Evolutionary conservation across 1,140 invertebrate species (phyloP), one percentile per base, ranked within the genome.

Genomic region (Drosophila ogumai): DNA sequence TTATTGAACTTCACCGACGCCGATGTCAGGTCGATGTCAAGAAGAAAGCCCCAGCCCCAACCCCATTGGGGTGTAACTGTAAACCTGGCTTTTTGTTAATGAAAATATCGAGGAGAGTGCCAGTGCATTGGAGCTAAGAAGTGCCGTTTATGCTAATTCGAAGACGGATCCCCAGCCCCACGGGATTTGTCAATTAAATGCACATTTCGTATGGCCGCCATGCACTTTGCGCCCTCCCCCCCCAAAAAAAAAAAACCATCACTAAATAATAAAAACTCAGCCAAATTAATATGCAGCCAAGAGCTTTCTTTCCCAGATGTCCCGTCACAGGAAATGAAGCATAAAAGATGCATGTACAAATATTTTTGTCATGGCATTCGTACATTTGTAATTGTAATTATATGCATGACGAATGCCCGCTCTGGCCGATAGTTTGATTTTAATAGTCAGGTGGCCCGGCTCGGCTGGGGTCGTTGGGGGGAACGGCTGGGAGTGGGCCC

Each of bases 161-260:
- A 36, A 46, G 52, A 55, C 64, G 63, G 3, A n/a, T 6, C 13
- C 19, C 19, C 22, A 6, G 25, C 12, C 19, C 63, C 54, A 47
- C 6, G 64, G 64, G 56, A 68, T 46, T 68, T 72, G 65, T 88
- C 84, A 88, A 88, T 88, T 88, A 88, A 88, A 90, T 88, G 85
- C 56, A 88, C 84, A 88, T 88, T 88, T 84, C 60, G 84, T 88
- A 88, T 90, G 85, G 84, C 84, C 85, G 85, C 84, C 84, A 56
- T 88, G 85, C 82, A 79, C 82, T 79, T 87, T 88, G 67, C 57
- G 74, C 57, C 50, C 28, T 22, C 47, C 55, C 50, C 46, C 41
- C 52, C 7, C 50, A 65, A 71, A 64, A 55, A 3, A 56, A 65
- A 71, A 64, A 55, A 3, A 0, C 15, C 25, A n/a, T 8, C 46